phyloP scores from a whole-genome alignment of 2,797 vertebrate species.

The Pangasius mekongensis region DNA sequence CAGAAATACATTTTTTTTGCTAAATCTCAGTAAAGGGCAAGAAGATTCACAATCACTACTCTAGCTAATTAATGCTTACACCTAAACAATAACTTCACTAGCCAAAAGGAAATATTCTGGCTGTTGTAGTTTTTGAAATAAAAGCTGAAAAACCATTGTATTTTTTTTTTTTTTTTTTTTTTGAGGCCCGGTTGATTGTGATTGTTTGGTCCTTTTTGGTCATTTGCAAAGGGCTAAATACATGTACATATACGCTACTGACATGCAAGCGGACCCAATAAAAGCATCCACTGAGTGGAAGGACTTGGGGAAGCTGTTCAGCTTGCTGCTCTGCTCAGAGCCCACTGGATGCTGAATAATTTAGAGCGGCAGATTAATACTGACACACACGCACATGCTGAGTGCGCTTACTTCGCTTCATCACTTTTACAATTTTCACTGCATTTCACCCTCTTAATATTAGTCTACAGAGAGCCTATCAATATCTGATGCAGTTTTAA shows the following conservation, averaged over 20 bases:
- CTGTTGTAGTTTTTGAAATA: not conserved
- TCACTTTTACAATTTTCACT: slow-evolving; percentile 21
- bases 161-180: no score
- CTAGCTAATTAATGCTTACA: not conserved
- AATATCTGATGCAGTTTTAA: slow-evolving; percentile 3
- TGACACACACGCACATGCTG: slow-evolving; percentile 20
- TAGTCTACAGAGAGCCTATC: slow-evolving; percentile 9
- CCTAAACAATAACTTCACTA: not conserved
- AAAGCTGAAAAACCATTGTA: not conserved
- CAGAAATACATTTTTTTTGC: no score
- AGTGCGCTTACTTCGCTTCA: not conserved
- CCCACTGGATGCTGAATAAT: slow-evolving; percentile 47
- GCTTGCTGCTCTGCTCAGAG: slow-evolving; percentile 12
- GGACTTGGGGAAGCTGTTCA: not conserved
- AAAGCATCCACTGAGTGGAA: not conserved
- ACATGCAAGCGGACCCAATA: slow-evolving; percentile 1
- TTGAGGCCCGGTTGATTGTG: no score
- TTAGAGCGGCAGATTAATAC: slow-evolving; percentile 47
- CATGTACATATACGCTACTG: not conserved
- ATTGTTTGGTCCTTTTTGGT: not conserved
- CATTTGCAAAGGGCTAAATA: not conserved
- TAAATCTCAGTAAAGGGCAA: no score
- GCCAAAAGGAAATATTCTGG: not conserved
- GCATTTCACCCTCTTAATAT: slow-evolving; percentile 26
- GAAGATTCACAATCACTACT: not conserved